phyloP scores from a whole-genome alignment of 2,888 invertebrate species.

The Volucella zonaria region DNA sequence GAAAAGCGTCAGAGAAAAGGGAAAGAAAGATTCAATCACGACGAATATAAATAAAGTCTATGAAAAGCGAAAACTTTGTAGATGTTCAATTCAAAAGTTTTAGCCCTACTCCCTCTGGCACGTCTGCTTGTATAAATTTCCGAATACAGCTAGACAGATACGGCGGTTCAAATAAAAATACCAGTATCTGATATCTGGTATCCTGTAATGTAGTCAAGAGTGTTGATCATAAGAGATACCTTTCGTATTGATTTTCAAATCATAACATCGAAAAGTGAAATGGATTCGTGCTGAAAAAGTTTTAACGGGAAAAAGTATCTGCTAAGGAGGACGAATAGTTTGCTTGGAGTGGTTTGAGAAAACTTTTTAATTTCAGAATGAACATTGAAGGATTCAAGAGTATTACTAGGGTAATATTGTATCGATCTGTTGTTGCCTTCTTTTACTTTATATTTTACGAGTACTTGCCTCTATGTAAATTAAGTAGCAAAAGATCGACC shows the following conservation, averaged over 20 bases:
- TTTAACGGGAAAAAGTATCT: constrained; percentile 17
- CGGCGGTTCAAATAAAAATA: no score
- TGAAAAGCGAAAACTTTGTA: constrained; percentile 34
- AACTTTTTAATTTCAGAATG: no score
- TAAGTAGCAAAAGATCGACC: no score
- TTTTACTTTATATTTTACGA: no score
- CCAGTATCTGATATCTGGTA: neutral
- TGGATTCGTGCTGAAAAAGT: constrained; percentile 6
- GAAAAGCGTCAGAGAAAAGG: no score
- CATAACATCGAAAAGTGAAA: constrained; percentile 16
- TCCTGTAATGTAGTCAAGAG: constrained; percentile 32
- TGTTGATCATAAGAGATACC: constrained; percentile 59
- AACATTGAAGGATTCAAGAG: no score
- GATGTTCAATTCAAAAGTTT: constrained; percentile 40
- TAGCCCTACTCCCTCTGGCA: neutral
- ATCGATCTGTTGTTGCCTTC: no score
- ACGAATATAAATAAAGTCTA: constrained; percentile 40
- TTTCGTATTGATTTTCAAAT: constrained; percentile 59
- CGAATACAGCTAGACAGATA: no score
- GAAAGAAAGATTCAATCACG: constrained; percentile 18
- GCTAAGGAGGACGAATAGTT: neutral
- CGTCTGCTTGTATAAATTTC: neutral
- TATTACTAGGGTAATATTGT: no score
- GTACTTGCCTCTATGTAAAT: no score
- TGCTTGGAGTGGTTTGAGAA: no score